Base-by-base conservation (phyloP, 2,797 vertebrate species). In the Helostoma temminkii region DNA sequence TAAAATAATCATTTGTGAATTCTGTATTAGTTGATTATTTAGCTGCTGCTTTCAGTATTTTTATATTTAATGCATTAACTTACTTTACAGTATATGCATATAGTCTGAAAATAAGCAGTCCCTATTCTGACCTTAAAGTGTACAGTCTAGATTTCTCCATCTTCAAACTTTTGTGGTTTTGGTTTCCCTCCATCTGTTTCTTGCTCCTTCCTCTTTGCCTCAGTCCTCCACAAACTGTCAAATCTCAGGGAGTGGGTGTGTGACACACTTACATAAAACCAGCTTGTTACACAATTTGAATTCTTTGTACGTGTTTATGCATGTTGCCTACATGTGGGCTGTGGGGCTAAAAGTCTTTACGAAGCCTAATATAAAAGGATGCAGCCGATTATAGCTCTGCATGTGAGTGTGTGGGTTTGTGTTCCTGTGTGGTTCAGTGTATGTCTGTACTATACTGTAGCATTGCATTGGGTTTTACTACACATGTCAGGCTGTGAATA, bases 221-320 rank as follows among this genome's bases (percentile, higher is more conserved):
- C 70, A 3, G 58, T 68, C 75, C 82, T 69, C 63, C 76, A 71
- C 54, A 65, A 75, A 82, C 79, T 84, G 86, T 88, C 85, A 85
- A 66, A 74, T 90, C 83, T 57, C 67, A 68, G 74, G 59, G 88
- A 90, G 93, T 93, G 91, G 92, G 92, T 83, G 92, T 90, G 76
- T 55, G 78, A 82, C 84, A 82, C 82, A 64, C 88, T 92, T 93
- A 89, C 84, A 81, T 93, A 87, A 93, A 93, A 90, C 82, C 74
- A 28, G 65, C 80, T 72, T 47, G 74, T 93, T 93, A 91, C 88
- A 89, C 89, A 91, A 93, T 81, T 52, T 46, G 37, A 77, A 68
- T 34, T 55, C 53, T 78, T 53, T 49, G 71, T 49, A 63, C 68
- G 61, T 56, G 76, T 36, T 46, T 41, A 71, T 54, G 67, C 68